Evolutionary conservation across 2,113 vertebrate genomes (phyloP).

Genomic region (Ondatra zibethicus): DNA sequence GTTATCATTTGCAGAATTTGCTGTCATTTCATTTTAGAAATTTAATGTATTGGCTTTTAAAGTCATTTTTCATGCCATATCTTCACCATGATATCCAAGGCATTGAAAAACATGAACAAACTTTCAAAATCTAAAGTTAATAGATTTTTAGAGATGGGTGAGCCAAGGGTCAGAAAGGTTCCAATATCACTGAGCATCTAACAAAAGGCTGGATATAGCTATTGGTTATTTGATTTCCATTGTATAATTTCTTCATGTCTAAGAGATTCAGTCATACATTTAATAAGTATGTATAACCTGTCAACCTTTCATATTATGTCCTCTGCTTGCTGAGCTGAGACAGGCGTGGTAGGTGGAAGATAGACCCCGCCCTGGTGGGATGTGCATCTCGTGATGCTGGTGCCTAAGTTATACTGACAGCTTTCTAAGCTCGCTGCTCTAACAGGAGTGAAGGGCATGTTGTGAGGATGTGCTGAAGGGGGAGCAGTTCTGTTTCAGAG

Average conservation of each 20-base stretch:
- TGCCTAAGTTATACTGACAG: neutral
- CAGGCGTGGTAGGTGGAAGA: neutral
- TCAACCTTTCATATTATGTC: neutral
- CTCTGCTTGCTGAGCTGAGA: slow-evolving; percentile 31
- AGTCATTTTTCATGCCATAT: neutral
- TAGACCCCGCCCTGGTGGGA: neutral
- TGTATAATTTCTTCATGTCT: slow-evolving; percentile 15
- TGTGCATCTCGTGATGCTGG: neutral
- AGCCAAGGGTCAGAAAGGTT: slow-evolving; percentile 10
- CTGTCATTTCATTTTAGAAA: neutral
- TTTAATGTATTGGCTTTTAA: neutral
- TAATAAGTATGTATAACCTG: neutral
- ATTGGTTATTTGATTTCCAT: slow-evolving; percentile 4
- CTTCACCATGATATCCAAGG: neutral
- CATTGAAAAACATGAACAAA: slow-evolving; percentile 7
- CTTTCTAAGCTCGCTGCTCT: neutral
- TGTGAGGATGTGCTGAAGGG: neutral
- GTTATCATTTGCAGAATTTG: slow-evolving; percentile 2
- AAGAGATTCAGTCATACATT: neutral
- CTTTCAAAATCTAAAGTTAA: slow-evolving; percentile 23
- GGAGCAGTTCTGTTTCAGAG: neutral
- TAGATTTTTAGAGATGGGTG: neutral
- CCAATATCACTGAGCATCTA: neutral
- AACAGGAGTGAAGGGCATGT: neutral
- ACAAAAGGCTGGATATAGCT: neutral